These are phyloP conservation scores for Meleagris gallopavo DNA, from an alignment of 2,113 vertebrate species.

Conservation along the genomic window DNA sequence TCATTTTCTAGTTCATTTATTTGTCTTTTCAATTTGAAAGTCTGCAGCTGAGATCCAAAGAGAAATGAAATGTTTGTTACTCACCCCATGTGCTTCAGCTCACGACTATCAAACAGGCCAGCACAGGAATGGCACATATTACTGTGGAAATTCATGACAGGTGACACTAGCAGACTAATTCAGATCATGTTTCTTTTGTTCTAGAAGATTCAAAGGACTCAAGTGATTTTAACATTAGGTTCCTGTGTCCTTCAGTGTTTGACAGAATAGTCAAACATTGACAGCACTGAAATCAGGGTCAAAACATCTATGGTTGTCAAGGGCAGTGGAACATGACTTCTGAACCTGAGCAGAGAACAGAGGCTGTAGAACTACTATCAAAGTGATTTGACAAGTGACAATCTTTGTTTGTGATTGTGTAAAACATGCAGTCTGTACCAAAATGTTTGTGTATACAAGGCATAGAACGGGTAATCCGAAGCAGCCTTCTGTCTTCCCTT, in stretches of 20 bases:
- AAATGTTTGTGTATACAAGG: not conserved
- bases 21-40: not conserved
- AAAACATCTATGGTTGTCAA: not conserved
- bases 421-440: not conserved
- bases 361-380: not conserved
- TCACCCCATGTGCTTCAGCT: not conserved
- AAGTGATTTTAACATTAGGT: not conserved
- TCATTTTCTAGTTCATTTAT: not conserved
- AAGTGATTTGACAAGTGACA: not conserved
- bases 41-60: not conserved
- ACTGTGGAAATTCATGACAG: not conserved
- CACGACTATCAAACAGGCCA: not conserved
- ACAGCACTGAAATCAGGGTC: not conserved
- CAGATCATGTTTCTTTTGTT: not conserved
- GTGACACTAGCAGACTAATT: not conserved
- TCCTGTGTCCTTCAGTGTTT: not conserved
- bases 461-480: not conserved
- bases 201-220: not conserved
- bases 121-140: not conserved
- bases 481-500: not conserved
- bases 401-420: not conserved
- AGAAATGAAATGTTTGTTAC: not conserved
- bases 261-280: not conserved
- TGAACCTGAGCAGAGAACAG: not conserved
- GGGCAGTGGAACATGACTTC: not conserved